Conservation (phyloP, 2,113 vertebrate genomes). For the Menidia beryllina region DNA sequence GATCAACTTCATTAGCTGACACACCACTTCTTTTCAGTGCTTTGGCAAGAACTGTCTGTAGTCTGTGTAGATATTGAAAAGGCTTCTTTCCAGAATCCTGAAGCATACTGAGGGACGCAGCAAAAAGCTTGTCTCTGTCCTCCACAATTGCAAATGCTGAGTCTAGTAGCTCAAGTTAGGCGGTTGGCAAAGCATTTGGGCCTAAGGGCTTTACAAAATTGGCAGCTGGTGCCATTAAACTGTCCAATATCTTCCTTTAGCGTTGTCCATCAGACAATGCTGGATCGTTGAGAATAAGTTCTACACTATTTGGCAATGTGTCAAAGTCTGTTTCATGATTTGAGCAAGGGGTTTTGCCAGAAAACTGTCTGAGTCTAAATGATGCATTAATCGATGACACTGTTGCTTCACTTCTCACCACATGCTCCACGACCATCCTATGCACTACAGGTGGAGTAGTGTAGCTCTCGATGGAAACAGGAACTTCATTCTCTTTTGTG, state of each 20-base stretch:
- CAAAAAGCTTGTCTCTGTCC: too few species aligned
- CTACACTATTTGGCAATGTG: not conserved
- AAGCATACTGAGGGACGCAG: not conserved
- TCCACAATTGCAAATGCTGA: too few species aligned
- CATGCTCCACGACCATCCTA: not conserved
- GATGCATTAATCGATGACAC: not conserved
- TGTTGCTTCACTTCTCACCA: not conserved
- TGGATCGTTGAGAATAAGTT: not conserved
- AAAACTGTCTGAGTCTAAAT: not conserved
- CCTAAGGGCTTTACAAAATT: not conserved
- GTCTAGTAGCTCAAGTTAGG: not conserved
- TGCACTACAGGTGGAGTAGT: not conserved
- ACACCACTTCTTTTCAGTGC: not conserved
- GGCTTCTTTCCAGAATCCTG: constrained; percentile 3
- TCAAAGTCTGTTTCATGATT: constrained; percentile 6
- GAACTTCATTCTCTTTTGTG: too few species aligned
- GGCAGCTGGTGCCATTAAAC: not conserved
- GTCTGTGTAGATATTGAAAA: not conserved
- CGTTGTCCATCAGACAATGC: not conserved
- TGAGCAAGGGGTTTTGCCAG: not conserved
- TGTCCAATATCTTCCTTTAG: not conserved
- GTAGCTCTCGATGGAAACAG: too few species aligned
- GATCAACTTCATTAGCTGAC: too few species aligned
- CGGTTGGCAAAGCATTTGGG: not conserved
- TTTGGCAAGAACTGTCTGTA: not conserved